Percentiles rank a stretch among this genome's conserved stretches.
These are phyloP conservation scores for Malurus leucopterus DNA, from an alignment of 2,797 vertebrate genomes.

Conservation along the genomic window DNA sequence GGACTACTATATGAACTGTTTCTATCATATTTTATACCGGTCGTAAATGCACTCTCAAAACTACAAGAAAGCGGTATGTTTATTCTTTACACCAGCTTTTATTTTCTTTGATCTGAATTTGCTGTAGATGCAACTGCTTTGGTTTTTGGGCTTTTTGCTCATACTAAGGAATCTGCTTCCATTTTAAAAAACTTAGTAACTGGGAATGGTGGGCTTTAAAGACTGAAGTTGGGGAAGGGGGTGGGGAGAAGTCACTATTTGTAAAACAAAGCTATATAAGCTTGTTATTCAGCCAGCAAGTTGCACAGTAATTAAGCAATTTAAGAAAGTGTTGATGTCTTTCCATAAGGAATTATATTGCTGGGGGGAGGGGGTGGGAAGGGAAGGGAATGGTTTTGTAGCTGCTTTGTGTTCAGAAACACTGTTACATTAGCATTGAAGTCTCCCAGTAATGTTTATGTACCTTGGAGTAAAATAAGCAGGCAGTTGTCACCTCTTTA, in stretches of 20 bases:
- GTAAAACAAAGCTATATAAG: background rate
- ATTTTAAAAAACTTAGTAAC: background rate
- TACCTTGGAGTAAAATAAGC: background rate
- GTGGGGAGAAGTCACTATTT: background rate
- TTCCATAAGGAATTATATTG: background rate
- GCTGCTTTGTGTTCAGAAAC: slow-evolving; percentile 1
- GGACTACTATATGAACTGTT: slow-evolving; percentile 96
- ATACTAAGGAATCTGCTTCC: slow-evolving; percentile 48
- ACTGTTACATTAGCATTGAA: background rate
- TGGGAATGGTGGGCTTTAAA: slow-evolving; percentile 43
- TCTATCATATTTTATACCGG: slow-evolving; percentile 89
- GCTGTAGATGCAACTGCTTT: slow-evolving; percentile 80
- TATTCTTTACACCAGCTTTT: slow-evolving; percentile 89
- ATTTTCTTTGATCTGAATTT: slow-evolving; percentile 78
- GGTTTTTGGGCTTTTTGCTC: slow-evolving; percentile 69
- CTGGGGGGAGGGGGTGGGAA: background rate
- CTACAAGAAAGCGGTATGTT: slow-evolving; percentile 98
- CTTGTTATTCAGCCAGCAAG: background rate
- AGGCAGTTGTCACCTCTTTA: background rate
- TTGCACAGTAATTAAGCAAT: slow-evolving; percentile 32
- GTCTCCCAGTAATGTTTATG: background rate
- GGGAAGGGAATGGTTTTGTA: background rate
- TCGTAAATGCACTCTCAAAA: slow-evolving; percentile 90
- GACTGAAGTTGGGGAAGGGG: background rate
- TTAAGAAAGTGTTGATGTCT: background rate